These are phyloP conservation scores for Diabrotica virgifera DNA, from an alignment of 1,140 invertebrate species.

Conservation along the genomic window DNA sequence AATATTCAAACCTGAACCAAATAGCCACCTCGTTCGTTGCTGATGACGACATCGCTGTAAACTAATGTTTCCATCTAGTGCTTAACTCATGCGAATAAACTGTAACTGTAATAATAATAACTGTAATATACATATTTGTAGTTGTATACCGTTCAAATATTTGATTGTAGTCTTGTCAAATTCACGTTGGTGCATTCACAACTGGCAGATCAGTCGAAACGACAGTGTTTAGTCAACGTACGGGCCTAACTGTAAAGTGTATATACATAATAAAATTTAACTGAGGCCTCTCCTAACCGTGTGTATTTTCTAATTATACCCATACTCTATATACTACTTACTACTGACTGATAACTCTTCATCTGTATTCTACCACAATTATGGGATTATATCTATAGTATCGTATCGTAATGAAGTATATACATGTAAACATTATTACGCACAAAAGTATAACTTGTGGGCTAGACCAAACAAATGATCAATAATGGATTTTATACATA, in stretches of 20 bases:
- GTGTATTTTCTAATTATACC: not conserved
- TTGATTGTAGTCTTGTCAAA: too few species aligned
- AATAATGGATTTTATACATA: not conserved
- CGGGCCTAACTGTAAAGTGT: not conserved
- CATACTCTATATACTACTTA: not conserved
- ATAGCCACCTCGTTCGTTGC: too few species aligned
- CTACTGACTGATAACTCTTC: not conserved
- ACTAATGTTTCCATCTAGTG: too few species aligned
- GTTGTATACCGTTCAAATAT: too few species aligned
- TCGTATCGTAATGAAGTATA: too few species aligned
- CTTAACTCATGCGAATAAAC: too few species aligned
- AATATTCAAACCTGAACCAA: too few species aligned
- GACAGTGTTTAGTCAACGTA: not conserved
- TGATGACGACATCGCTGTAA: too few species aligned
- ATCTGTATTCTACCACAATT: not conserved
- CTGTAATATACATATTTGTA: too few species aligned
- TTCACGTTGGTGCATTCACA: not conserved
- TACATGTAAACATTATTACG: not conserved
- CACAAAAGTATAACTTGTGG: not conserved
- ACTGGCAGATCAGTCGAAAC: not conserved
- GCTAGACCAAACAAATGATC: not conserved
- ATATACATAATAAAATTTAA: not conserved
- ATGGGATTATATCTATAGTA: not conserved
- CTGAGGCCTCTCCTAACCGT: not conserved
- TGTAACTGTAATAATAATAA: too few species aligned